Conservation (phyloP, 2,797 vertebrate genomes). For the Tapirus indicus region DNA sequence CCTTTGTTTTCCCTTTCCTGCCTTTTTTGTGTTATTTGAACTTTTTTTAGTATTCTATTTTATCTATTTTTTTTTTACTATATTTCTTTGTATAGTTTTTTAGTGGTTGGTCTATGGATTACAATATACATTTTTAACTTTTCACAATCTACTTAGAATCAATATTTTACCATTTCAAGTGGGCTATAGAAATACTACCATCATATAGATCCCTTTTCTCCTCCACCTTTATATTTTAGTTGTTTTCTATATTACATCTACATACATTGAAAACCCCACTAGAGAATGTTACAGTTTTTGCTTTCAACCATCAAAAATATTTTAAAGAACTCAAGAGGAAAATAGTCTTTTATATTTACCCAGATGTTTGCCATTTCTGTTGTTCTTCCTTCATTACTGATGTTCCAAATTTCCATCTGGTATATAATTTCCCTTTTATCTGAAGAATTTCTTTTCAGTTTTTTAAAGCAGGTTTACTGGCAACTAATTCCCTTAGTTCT, state of each 20-base stretch:
- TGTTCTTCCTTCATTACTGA: not conserved
- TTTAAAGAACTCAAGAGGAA: not conserved
- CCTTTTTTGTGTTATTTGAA: not conserved
- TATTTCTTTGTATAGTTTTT: not conserved
- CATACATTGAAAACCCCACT: not conserved
- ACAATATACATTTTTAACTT: not conserved
- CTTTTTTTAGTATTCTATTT: not conserved
- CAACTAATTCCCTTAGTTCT: not conserved
- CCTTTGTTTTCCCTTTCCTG: not conserved
- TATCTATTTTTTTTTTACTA: not conserved
- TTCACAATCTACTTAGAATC: not conserved
- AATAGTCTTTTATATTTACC: not conserved
- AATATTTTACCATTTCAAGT: not conserved
- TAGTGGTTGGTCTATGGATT: not conserved
- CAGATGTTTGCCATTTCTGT: not conserved
- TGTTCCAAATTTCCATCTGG: not conserved
- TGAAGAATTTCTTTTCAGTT: not conserved
- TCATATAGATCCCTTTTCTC: not conserved
- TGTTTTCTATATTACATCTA: not conserved
- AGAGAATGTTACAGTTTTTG: not conserved
- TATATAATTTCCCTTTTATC: not conserved
- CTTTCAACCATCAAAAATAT: not conserved
- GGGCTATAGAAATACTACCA: not conserved
- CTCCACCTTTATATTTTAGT: not conserved
- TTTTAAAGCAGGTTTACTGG: not conserved